phyloP scores from a whole-genome alignment of 2,113 vertebrate species.

The Rhegmatorhina hoffmannsi region DNA sequence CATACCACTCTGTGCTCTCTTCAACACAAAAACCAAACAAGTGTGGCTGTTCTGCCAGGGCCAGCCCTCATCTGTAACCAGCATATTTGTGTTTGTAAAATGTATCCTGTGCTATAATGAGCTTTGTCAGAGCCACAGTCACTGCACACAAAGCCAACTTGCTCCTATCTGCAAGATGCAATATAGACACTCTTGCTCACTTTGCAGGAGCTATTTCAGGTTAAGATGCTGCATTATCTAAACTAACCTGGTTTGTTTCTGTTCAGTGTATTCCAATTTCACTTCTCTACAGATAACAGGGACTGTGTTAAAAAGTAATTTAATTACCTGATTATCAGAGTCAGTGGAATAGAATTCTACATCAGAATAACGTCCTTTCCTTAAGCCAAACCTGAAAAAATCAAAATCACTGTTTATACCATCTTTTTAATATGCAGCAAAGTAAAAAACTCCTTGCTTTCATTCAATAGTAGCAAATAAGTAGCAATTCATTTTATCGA shows the following conservation, averaged over 20 bases:
- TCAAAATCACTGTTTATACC: neutral
- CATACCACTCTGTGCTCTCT: neutral
- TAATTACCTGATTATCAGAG: constrained; percentile 85
- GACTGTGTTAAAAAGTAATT: neutral
- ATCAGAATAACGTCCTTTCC: constrained; percentile 51
- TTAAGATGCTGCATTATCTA: neutral
- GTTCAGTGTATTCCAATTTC: neutral
- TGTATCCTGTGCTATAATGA: neutral
- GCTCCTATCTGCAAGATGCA: neutral
- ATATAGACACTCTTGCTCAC: neutral
- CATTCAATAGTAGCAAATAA: neutral
- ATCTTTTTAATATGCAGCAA: neutral
- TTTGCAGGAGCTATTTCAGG: neutral
- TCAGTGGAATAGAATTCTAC: constrained; percentile 82
- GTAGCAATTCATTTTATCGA: neutral
- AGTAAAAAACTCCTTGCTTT: neutral
- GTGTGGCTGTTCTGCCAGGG: neutral
- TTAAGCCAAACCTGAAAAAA: constrained; percentile 63
- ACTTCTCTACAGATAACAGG: neutral
- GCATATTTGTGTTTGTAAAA: neutral
- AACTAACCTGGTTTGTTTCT: neutral
- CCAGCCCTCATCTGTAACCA: neutral
- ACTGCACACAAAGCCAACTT: neutral
- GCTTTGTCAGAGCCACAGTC: neutral
- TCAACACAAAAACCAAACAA: neutral